Conservation (phyloP, 2,888 invertebrate genomes). For the Cephonodes hylas region DNA sequence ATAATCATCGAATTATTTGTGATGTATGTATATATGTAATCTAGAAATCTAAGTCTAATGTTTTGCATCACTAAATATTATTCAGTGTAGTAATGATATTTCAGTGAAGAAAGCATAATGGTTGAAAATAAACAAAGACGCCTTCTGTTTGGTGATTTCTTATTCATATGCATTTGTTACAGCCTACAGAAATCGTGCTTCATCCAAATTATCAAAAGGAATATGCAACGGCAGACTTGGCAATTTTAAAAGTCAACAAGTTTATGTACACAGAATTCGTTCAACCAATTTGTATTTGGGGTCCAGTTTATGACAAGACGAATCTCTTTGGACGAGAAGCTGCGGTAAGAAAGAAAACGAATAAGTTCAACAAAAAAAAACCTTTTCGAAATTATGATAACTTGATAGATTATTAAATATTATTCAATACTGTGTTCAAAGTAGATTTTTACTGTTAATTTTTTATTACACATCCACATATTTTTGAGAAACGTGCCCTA, state of each 20-base stretch:
- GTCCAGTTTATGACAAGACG: conserved; percentile 64
- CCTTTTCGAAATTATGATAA: neutral
- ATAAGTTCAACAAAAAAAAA: neutral
- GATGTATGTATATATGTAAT: no score
- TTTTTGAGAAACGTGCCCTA: no score
- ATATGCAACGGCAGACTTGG: conserved; percentile 62
- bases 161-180: conserved; percentile 26
- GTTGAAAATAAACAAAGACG: no score
- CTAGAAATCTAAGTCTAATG: no score
- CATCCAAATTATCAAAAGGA: conserved; percentile 56
- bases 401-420: no score
- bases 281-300: conserved; percentile 72
- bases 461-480: no score
- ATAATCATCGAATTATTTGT: no score
- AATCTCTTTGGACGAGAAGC: conserved; percentile 56
- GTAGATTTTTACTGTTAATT: no score
- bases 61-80: no score
- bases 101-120: neutral
- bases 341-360: conserved; percentile 42
- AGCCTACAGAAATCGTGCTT: conserved; percentile 58
- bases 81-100: neutral
- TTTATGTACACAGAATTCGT: conserved; percentile 60
- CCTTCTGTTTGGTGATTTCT: no score
- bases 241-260: conserved; percentile 58
- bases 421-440: no score